Conservation (phyloP, 2,888 invertebrate species). For the Argyra leucocephala region DNA sequence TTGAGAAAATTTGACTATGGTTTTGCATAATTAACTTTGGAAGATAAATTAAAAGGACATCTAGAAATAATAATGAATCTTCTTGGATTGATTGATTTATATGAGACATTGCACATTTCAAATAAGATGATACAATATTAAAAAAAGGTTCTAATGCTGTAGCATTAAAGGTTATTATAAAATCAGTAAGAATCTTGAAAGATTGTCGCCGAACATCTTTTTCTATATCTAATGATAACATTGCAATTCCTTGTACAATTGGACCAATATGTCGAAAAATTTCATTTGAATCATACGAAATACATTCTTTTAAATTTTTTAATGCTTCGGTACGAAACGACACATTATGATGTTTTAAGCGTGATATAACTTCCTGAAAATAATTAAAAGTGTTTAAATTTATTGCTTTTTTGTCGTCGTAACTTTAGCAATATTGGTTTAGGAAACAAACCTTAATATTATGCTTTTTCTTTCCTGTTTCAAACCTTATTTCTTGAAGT, state of each 20-base stretch:
- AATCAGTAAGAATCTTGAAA: slow-evolving; percentile 43
- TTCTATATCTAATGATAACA: slow-evolving; percentile 64
- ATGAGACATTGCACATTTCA: slow-evolving; percentile 85
- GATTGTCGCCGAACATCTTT: slow-evolving; percentile 46
- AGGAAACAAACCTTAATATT: slow-evolving; percentile 45
- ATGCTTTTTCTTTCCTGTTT: slow-evolving; percentile 64
- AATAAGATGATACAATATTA: slow-evolving; percentile 64
- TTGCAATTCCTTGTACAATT: slow-evolving; percentile 58
- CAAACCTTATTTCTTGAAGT: slow-evolving; percentile 51
- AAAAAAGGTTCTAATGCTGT: slow-evolving; percentile 54
- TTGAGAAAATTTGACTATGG: slow-evolving; percentile 62
- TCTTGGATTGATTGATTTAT: slow-evolving; percentile 71
- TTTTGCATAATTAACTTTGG: slow-evolving; percentile 57
- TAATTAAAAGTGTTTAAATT: background rate
- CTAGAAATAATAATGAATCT: slow-evolving; percentile 70
- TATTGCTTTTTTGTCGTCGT: background rate
- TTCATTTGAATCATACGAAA: slow-evolving; percentile 44
- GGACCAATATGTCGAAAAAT: slow-evolving; percentile 51
- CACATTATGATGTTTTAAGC: slow-evolving; percentile 45
- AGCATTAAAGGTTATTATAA: slow-evolving; percentile 28
- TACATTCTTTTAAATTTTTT: slow-evolving; percentile 33
- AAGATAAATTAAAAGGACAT: slow-evolving; percentile 59
- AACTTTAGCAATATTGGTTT: background rate
- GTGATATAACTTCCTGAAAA: slow-evolving; percentile 40
- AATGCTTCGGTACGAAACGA: slow-evolving; percentile 39